Percentiles rank a stretch among this genome's conserved stretches.
Conservation (phyloP, 1,140 invertebrate species). For the Drosophila sproati region DNA sequence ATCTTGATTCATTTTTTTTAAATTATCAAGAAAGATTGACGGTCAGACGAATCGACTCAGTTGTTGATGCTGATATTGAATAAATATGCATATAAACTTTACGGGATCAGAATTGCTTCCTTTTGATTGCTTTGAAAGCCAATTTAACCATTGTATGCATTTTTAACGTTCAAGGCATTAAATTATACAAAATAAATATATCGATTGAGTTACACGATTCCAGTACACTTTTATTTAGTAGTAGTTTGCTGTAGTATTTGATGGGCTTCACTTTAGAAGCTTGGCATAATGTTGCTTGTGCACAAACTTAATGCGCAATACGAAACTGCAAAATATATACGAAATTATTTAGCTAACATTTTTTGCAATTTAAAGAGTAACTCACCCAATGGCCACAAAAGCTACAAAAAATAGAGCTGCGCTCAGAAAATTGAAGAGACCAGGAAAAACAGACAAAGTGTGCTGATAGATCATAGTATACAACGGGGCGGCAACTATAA, state of each 20-base stretch:
- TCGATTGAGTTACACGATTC: not conserved
- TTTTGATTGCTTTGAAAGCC: too few species aligned
- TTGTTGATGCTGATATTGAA: too few species aligned
- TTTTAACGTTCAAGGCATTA: too few species aligned
- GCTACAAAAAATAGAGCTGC: constrained; percentile 81
- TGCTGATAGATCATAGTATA: constrained; percentile 87
- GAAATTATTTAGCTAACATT: constrained; percentile 7
- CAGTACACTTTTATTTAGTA: not conserved
- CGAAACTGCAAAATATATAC: constrained; percentile 53
- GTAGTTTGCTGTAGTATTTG: not conserved
- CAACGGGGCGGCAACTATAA: constrained; percentile 85
- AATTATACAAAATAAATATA: not conserved
- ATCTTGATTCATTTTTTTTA: too few species aligned
- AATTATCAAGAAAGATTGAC: too few species aligned
- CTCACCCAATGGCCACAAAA: constrained; percentile 85
- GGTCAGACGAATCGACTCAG: too few species aligned
- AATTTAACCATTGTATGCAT: too few species aligned
- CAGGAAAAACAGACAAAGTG: constrained; percentile 85
- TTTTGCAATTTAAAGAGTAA: not conserved
- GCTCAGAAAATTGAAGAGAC: constrained; percentile 86
- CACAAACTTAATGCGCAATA: constrained; percentile 66
- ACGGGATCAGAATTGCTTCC: too few species aligned
- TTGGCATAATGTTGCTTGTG: constrained; percentile 69
- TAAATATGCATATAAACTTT: too few species aligned
- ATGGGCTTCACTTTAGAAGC: constrained; percentile 54